Percentiles rank a stretch among this genome's conserved stretches.
Evolutionary conservation across 2,797 vertebrate genomes (phyloP).

Genomic region (Meda fulgida): DNA sequence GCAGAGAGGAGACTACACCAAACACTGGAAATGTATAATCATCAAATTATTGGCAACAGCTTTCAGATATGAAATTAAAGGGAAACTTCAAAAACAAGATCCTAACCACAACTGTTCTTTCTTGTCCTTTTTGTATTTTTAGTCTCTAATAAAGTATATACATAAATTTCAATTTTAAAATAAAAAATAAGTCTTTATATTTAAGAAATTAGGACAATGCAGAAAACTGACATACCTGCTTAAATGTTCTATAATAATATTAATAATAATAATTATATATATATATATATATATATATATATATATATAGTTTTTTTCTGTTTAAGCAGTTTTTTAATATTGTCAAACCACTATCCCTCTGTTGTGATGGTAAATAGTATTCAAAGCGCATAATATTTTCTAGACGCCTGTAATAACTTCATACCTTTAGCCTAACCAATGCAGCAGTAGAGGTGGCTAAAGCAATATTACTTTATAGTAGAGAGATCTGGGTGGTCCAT

Average conservation of each 20-base stretch:
- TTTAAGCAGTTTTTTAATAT: background rate
- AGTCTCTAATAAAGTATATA: background rate
- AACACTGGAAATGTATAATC: constrained; percentile 59
- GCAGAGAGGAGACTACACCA: constrained; percentile 59
- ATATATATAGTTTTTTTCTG: too few species aligned
- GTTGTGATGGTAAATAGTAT: constrained; percentile 25
- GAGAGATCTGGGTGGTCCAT: constrained; percentile 55
- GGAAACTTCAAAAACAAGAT: constrained; percentile 64
- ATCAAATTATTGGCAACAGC: constrained; percentile 64
- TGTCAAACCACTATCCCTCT: background rate
- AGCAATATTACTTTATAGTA: constrained; percentile 38
- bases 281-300: too few species aligned
- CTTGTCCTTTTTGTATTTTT: background rate
- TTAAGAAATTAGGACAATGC: background rate
- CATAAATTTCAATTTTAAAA: background rate
- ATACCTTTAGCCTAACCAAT: constrained; percentile 21
- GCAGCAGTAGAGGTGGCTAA: constrained; percentile 18
- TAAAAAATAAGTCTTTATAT: background rate
- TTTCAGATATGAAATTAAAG: constrained; percentile 53
- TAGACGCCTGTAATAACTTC: constrained; percentile 18
- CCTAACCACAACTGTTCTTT: constrained; percentile 24
- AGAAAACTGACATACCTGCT: background rate
- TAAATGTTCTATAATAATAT: background rate
- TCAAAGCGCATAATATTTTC: constrained; percentile 10
- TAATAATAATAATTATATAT: too few species aligned